These are phyloP conservation scores for Brienomyrus longianalis DNA, from an alignment of 2,113 vertebrate species.

Conservation along the genomic window DNA sequence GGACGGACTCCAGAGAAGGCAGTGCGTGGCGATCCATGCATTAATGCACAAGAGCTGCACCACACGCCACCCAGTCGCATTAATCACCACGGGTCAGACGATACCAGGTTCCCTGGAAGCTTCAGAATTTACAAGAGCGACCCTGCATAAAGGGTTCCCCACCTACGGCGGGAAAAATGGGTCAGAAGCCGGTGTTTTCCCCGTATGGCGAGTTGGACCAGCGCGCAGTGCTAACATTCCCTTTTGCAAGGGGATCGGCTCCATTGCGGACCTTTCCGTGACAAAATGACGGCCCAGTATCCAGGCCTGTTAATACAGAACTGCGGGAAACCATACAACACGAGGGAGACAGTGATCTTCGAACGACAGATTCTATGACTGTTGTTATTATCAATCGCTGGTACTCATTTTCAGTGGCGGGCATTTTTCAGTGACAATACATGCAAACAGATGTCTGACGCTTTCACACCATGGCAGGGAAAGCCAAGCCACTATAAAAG, in stretches of 20 bases:
- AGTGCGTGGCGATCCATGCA: background rate
- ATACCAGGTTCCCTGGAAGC: background rate
- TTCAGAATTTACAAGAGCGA: background rate
- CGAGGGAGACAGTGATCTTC: background rate
- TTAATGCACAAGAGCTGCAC: background rate
- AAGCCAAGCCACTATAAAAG: constrained; percentile 14
- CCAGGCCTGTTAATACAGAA: background rate
- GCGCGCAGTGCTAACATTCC: background rate
- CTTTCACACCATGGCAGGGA: constrained; percentile 30
- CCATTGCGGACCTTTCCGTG: background rate
- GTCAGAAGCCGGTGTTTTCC: background rate
- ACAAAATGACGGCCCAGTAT: background rate
- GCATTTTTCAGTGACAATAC: constrained; percentile 38
- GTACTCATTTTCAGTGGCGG: background rate
- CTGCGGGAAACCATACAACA: background rate
- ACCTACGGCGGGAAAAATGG: background rate
- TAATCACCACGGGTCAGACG: background rate
- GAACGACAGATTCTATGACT: background rate
- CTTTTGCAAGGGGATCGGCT: background rate
- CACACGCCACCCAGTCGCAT: background rate
- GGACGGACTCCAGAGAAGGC: background rate
- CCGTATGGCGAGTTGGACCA: background rate
- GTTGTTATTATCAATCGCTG: constrained; percentile 10
- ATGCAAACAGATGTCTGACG: constrained; percentile 25
- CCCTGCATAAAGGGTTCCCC: too few relatives aligned